Percentiles rank a stretch among this genome's conserved stretches.
Conservation (phyloP, 2,888 invertebrate species). For the Agrotis ipsilon region DNA sequence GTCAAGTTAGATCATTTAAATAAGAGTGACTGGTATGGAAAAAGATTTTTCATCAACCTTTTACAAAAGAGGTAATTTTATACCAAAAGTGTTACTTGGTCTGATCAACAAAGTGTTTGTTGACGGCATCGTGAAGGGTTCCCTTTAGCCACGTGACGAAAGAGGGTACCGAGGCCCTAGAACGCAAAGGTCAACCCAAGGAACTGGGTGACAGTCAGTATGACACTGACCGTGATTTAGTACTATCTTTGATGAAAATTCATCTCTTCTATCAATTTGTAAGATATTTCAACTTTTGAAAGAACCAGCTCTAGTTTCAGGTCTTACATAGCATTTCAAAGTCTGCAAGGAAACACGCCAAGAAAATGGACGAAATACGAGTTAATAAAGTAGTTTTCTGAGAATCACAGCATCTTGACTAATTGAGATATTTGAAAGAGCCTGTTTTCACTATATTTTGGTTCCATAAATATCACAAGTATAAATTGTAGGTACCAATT, state of each 20-base stretch:
- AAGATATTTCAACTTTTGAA: background rate
- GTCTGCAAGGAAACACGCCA: too few relatives aligned
- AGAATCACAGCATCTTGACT: background rate
- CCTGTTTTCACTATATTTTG: background rate
- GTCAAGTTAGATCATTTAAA: constrained; percentile 2
- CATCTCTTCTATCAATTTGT: background rate
- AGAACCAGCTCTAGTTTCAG: background rate
- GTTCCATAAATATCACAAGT: background rate
- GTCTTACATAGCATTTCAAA: background rate
- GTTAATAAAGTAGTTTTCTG: constrained; percentile 10
- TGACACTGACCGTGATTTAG: too few relatives aligned
- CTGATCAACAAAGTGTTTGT: too few relatives aligned
- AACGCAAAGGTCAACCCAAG: too few relatives aligned
- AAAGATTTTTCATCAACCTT: background rate
- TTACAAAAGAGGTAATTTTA: background rate
- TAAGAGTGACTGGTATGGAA: background rate
- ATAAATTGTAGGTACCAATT: too few relatives aligned
- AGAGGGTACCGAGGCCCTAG: too few relatives aligned
- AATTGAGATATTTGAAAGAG: background rate
- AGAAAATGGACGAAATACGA: background rate
- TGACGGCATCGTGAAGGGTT: too few relatives aligned
- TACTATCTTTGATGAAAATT: background rate
- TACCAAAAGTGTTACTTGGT: too few relatives aligned
- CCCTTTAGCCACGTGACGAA: too few relatives aligned
- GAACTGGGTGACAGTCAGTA: too few relatives aligned